phyloP scores from a whole-genome alignment of 2,888 invertebrate genomes.

The Deilephila porcellus region DNA sequence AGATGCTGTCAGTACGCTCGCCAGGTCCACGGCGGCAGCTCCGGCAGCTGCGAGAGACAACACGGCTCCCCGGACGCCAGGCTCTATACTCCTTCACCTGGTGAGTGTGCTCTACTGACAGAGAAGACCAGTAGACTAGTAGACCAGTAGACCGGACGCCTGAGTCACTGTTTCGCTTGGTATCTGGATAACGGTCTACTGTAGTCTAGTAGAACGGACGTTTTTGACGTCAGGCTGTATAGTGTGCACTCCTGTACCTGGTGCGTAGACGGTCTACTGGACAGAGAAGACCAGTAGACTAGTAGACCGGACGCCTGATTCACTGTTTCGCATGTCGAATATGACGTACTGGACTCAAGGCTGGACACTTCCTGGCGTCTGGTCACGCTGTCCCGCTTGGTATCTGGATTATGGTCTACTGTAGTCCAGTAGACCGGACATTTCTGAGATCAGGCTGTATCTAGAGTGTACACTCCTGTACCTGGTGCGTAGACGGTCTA shows the following conservation, averaged over 20 bases:
- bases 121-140: background rate
- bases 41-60: constrained; percentile 54
- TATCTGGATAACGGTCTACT: constrained; percentile 26
- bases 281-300: background rate
- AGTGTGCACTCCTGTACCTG: too few species aligned
- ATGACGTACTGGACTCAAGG: too few species aligned
- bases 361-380: too few species aligned
- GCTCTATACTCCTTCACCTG: constrained; percentile 51
- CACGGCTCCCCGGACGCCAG: constrained; percentile 60
- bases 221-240: too few species aligned
- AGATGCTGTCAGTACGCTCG: constrained; percentile 58
- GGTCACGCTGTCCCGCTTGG: too few species aligned
- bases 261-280: too few species aligned
- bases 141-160: background rate
- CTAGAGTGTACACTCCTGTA: constrained; percentile 53
- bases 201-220: background rate
- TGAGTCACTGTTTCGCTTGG: constrained; percentile 47
- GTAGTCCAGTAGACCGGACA: constrained; percentile 52
- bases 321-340: too few species aligned
- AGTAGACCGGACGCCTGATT: background rate
- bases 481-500: constrained; percentile 27
- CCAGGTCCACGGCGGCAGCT: constrained; percentile 40
- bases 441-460: constrained; percentile 49
- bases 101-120: constrained; percentile 34
- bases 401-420: too few species aligned